These are phyloP conservation scores for Lucifuga dentata DNA, from an alignment of 2,113 vertebrate genomes.

Conservation along the genomic window DNA sequence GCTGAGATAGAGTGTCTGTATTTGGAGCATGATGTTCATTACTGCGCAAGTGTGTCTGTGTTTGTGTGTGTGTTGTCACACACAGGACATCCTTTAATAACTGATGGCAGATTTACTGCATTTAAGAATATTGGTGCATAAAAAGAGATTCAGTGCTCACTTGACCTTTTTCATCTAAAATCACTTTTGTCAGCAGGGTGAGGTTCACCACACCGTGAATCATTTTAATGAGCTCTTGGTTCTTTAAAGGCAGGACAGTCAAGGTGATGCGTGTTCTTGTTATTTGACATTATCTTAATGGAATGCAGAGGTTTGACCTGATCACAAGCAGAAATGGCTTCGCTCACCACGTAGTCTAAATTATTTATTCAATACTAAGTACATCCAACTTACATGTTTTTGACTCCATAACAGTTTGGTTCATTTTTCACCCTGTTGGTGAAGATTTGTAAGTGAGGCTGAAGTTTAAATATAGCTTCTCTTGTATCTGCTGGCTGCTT, in stretches of 20 bases:
- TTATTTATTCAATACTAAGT: not conserved
- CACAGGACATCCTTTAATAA: not conserved
- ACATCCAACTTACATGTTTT: too few species aligned
- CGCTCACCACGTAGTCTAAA: too few species aligned
- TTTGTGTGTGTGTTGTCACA: not conserved
- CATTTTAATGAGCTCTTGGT: slow-evolving; percentile 4
- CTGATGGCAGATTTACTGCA: not conserved
- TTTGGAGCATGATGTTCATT: too few species aligned
- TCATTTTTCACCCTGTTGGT: too few species aligned
- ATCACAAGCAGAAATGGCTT: not conserved
- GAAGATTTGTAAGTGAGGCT: too few species aligned
- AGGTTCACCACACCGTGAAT: not conserved
- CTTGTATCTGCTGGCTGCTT: too few species aligned
- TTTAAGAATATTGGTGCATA: not conserved
- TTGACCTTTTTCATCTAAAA: slow-evolving; percentile 1
- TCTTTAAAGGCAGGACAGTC: slow-evolving; percentile 5
- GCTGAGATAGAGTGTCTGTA: too few species aligned
- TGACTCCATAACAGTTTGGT: too few species aligned
- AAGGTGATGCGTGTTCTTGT: not conserved
- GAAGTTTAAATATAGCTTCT: too few species aligned
- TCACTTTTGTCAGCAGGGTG: not conserved
- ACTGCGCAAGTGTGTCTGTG: not conserved
- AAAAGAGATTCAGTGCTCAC: not conserved
- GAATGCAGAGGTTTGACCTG: not conserved
- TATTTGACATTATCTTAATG: slow-evolving; percentile 17